phyloP scores from a whole-genome alignment of 2,888 invertebrate species.

The Drosophila neotestacea region DNA sequence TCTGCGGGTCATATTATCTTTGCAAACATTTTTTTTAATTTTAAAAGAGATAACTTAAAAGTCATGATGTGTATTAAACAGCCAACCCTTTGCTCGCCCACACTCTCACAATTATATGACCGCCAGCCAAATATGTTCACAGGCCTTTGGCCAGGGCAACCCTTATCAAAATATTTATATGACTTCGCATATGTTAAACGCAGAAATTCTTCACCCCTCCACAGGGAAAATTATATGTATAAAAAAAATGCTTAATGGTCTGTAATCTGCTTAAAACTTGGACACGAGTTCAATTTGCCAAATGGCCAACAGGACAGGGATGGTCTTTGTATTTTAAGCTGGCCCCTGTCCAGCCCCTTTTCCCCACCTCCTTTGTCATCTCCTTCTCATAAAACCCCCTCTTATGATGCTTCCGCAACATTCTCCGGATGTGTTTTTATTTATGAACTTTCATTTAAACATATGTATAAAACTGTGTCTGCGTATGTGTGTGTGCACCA shows the following conservation, averaged over 20 bases:
- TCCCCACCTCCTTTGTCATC: neutral
- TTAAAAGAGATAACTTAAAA: slow-evolving; percentile 77
- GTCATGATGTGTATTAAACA: slow-evolving; percentile 78
- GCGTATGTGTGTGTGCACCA: slow-evolving; percentile 17
- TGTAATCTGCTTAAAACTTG: slow-evolving; percentile 83
- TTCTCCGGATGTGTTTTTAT: slow-evolving; percentile 56
- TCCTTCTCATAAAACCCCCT: slow-evolving; percentile 1
- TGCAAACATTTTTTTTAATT: slow-evolving; percentile 51
- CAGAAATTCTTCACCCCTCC: slow-evolving; percentile 54
- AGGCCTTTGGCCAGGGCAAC: slow-evolving; percentile 68
- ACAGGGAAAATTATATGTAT: slow-evolving; percentile 39
- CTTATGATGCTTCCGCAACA: slow-evolving; percentile 30
- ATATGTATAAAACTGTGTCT: neutral
- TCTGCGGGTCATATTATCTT: slow-evolving; percentile 48
- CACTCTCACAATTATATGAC: slow-evolving; percentile 32
- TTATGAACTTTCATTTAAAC: slow-evolving; percentile 62
- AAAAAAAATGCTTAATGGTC: slow-evolving; percentile 79
- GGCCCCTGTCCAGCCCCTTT: slow-evolving; percentile 9
- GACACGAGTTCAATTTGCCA: slow-evolving; percentile 79
- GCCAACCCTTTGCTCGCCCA: slow-evolving; percentile 51
- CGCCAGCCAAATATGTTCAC: slow-evolving; percentile 60
- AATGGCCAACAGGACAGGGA: slow-evolving; percentile 60
- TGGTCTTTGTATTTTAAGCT: slow-evolving; percentile 55
- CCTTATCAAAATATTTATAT: slow-evolving; percentile 83
- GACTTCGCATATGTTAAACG: slow-evolving; percentile 75